These are phyloP conservation scores for Haliaeetus leucogaster DNA, from an alignment of 2,113 vertebrate genomes.

Conservation along the genomic window DNA sequence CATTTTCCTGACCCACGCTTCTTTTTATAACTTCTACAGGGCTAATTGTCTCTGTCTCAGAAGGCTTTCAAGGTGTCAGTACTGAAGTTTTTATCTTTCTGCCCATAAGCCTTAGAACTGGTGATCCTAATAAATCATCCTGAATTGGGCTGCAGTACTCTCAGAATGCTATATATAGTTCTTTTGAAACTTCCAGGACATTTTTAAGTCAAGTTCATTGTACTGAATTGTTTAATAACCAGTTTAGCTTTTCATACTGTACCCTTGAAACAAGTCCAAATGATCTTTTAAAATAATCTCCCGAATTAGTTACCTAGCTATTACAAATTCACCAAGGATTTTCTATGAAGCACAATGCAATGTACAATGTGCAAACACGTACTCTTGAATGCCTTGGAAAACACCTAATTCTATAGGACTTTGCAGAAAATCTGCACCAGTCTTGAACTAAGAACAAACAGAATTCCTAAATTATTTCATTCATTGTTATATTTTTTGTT, in stretches of 20 bases:
- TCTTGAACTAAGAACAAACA: neutral
- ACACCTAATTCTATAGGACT: neutral
- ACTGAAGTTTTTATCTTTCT: slow-evolving; percentile 51
- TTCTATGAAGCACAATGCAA: neutral
- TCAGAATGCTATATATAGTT: neutral
- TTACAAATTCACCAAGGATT: neutral
- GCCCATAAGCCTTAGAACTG: slow-evolving; percentile 7
- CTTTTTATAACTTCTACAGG: slow-evolving; percentile 19
- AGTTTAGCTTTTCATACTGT: neutral
- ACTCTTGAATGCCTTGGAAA: neutral
- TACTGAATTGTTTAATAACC: neutral
- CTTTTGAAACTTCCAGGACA: neutral
- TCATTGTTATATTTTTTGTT: neutral
- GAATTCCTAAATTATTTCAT: neutral
- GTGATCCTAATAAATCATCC: slow-evolving; percentile 60
- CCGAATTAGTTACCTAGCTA: neutral
- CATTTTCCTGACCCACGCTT: neutral
- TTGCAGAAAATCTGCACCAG: neutral
- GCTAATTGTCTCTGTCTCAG: slow-evolving; percentile 38
- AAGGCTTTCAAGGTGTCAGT: slow-evolving; percentile 40
- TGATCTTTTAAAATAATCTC: neutral
- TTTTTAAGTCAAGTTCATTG: neutral
- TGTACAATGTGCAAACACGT: neutral
- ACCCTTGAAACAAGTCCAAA: neutral
- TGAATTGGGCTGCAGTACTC: neutral